These are phyloP conservation scores for Pegea sp. DNA, from an alignment of 23 tunicate genomes.

Conservation along the genomic window DNA sequence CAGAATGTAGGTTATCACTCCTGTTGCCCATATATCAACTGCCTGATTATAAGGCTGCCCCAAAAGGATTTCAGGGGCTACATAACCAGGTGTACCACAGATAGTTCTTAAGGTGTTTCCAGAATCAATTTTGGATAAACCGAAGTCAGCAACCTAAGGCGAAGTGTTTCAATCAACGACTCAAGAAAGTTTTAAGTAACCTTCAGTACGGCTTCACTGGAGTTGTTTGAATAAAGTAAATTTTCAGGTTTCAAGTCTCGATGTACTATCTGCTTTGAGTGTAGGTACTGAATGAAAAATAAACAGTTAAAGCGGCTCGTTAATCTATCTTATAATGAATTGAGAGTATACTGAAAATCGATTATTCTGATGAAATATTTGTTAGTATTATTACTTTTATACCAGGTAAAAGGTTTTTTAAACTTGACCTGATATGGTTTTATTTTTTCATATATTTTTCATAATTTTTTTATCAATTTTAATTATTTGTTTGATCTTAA, in stretches of 20 bases:
- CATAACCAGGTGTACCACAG: slow-evolving; percentile 90
- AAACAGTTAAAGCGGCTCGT: too few relatives aligned
- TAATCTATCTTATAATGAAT: too few relatives aligned
- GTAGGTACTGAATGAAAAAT: slow-evolving; percentile 56
- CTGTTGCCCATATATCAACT: slow-evolving; percentile 74
- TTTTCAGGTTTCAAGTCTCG: slow-evolving; percentile 88
- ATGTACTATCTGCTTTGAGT: slow-evolving; percentile 62
- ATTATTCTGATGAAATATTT: too few relatives aligned
- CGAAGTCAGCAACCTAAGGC: slow-evolving; percentile 80
- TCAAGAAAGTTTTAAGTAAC: slow-evolving; percentile 6
- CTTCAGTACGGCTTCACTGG: slow-evolving; percentile 30
- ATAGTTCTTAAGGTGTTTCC: slow-evolving; percentile 34
- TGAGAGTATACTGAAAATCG: too few relatives aligned
- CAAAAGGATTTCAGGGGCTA: slow-evolving; percentile 64
- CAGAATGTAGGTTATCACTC: slow-evolving; percentile 73
- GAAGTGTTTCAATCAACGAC: not conserved
- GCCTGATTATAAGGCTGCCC: slow-evolving; percentile 41
- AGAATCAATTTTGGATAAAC: slow-evolving; percentile 47
- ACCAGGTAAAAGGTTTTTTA: too few relatives aligned
- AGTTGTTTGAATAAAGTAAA: slow-evolving; percentile 55
- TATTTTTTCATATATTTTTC: too few relatives aligned
- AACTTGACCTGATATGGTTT: too few relatives aligned
- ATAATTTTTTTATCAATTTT: too few relatives aligned
- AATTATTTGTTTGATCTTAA: too few relatives aligned
- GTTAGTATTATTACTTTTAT: too few relatives aligned